Conservation (phyloP, 2,113 vertebrate genomes). For the Lepisosteus oculatus region DNA sequence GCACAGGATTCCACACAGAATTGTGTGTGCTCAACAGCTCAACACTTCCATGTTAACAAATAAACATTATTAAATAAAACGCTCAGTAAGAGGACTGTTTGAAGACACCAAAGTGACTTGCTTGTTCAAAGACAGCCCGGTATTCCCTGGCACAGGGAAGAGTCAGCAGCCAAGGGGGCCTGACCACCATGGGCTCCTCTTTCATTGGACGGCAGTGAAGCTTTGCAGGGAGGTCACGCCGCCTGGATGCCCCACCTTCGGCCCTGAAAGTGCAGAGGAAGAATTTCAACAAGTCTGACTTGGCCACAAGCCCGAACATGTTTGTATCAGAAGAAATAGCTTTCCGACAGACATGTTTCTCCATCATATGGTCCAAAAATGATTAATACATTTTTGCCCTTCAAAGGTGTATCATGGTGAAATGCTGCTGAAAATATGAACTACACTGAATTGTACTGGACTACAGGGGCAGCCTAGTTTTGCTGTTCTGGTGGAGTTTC, state of each 20-base stretch:
- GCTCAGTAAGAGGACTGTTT: not conserved
- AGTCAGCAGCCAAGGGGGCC: constrained; percentile 7
- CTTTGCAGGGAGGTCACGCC: constrained; percentile 44
- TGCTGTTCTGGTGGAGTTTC: too few relatives aligned
- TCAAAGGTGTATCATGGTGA: too few relatives aligned
- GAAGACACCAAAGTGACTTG: not conserved
- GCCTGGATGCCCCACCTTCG: constrained; percentile 28
- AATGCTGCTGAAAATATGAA: too few relatives aligned
- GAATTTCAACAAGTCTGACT: constrained; percentile 55
- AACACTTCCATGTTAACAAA: not conserved
- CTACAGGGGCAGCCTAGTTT: too few relatives aligned
- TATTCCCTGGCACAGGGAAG: constrained; percentile 13
- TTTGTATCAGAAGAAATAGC: constrained; percentile 12
- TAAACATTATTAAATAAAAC: not conserved
- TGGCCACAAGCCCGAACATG: constrained; percentile 29
- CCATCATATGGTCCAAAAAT: constrained; percentile 11
- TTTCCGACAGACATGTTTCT: constrained; percentile 23
- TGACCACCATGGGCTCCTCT: constrained; percentile 10
- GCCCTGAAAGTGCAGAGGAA: constrained; percentile 44
- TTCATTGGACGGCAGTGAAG: constrained; percentile 24
- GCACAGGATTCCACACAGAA: not conserved
- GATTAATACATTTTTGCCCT: constrained; percentile 4
- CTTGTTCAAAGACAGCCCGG: constrained; percentile 18
- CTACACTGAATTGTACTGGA: too few relatives aligned
- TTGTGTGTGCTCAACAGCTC: not conserved